Percentiles rank a stretch among this genome's conserved stretches.
These are phyloP conservation scores for Toxonevra muliebris DNA, from an alignment of 2,888 invertebrate species.

Conservation along the genomic window DNA sequence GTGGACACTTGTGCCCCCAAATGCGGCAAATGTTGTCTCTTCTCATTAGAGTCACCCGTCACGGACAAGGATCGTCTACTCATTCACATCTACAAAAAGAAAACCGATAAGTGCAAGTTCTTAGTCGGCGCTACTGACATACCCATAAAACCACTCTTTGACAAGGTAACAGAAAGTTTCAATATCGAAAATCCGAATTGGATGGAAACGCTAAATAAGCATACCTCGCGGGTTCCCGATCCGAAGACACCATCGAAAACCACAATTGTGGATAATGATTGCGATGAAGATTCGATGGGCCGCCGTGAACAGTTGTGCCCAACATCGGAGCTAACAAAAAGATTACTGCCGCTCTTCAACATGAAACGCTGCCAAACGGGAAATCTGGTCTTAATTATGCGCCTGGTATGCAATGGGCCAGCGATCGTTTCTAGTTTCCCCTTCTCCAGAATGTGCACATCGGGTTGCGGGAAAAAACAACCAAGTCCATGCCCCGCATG, in stretches of 20 bases:
- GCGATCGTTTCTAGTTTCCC: conserved; percentile 58
- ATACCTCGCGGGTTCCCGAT: conserved; percentile 45
- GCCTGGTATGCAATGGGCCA: conserved; percentile 61
- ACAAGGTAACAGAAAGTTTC: conserved; percentile 57
- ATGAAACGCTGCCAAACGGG: conserved; percentile 58
- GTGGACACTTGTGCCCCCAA: conserved; percentile 49
- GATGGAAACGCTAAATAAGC: conserved; percentile 42
- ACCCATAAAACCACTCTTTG: conserved; percentile 56
- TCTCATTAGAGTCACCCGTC: conserved; percentile 57
- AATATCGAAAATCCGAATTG: conserved; percentile 54
- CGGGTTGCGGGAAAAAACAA: conserved; percentile 33
- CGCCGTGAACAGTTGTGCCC: conserved; percentile 57
- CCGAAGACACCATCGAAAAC: conserved; percentile 43
- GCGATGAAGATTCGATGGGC: conserved; percentile 46
- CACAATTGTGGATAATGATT: conserved; percentile 47
- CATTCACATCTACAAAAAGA: conserved; percentile 60
- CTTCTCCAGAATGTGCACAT: conserved; percentile 48
- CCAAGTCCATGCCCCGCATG: conserved; percentile 29
- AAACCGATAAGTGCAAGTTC: conserved; percentile 61
- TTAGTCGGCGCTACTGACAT: conserved; percentile 58
- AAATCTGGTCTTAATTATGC: conserved; percentile 59
- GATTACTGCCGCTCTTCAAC: conserved; percentile 58
- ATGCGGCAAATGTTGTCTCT: conserved; percentile 60
- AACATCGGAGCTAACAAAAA: conserved; percentile 57
- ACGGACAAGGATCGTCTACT: conserved; percentile 55